A percentile compares a stretch with the other conserved stretches of the same genome.
phyloP scores from a whole-genome alignment of 1,140 invertebrate genomes.

The Drosophila lacteicornis region DNA sequence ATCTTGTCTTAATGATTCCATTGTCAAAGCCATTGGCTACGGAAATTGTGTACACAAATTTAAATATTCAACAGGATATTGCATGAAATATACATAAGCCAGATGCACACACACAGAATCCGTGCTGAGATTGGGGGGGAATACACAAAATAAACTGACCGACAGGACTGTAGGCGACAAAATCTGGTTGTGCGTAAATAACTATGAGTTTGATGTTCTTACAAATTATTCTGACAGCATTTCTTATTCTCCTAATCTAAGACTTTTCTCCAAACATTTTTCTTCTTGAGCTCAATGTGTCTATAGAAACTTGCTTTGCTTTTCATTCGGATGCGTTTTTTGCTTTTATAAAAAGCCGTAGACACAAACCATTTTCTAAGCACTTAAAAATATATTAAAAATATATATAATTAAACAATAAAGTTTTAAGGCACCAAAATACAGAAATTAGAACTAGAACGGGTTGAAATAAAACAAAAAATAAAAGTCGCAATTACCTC shows the following conservation, averaged over 20 bases:
- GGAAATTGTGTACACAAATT: constrained; percentile 81
- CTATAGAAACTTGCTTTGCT: not conserved
- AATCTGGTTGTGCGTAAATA: constrained; percentile 66
- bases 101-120: constrained; percentile 28
- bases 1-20: constrained; percentile 79
- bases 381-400: too few species aligned
- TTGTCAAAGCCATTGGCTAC: constrained; percentile 78
- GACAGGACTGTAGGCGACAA: constrained; percentile 66
- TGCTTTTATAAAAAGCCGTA: constrained; percentile 11
- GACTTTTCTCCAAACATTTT: constrained; percentile 30
- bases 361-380: not conserved
- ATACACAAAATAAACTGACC: not conserved
- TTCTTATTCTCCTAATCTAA: constrained; percentile 30
- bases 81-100: constrained; percentile 73
- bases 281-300: not conserved
- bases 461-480: too few species aligned
- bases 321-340: constrained; percentile 9
- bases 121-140: not conserved
- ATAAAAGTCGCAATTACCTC: too few species aligned
- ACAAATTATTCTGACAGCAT: constrained; percentile 52
- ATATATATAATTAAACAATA: too few species aligned
- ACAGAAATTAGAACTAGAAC: too few species aligned
- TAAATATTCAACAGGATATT: constrained; percentile 83
- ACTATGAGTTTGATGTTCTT: constrained; percentile 56
- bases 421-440: too few species aligned